phyloP scores from a whole-genome alignment of 1,140 invertebrate species.

The Ectropis grisescens region DNA sequence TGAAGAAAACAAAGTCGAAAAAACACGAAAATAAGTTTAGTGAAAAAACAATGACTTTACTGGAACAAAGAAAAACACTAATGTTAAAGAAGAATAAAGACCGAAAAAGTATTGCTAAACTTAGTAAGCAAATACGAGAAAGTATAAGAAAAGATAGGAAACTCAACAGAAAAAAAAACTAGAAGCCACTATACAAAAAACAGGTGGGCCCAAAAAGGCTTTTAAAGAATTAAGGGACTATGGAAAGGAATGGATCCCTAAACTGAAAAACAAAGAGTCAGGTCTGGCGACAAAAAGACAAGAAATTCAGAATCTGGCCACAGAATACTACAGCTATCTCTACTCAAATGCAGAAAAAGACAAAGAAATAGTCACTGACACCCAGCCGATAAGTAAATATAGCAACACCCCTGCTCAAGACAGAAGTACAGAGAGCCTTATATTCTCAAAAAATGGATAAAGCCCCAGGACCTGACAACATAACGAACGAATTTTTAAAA shows the following conservation, averaged over 20 bases:
- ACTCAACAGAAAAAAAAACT: conserved; percentile 1
- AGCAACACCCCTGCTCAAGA: conserved; percentile 4
- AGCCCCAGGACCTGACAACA: no score
- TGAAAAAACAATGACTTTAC: not conserved
- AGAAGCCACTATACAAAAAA: no score
- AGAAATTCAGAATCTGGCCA: conserved; percentile 7
- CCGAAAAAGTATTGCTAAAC: conserved; percentile 10
- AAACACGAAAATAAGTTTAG: no score
- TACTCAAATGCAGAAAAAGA: no score
- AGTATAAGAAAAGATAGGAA: conserved; percentile 10
- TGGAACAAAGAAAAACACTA: conserved; percentile 1
- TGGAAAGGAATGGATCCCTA: no score
- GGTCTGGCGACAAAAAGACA: conserved; percentile 2
- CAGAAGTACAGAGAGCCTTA: conserved; percentile 9
- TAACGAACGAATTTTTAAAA: conserved; percentile 7
- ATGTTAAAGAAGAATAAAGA: conserved; percentile 7
- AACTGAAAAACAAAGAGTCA: conserved; percentile 9
- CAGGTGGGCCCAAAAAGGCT: conserved; percentile 14
- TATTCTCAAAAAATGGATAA: conserved; percentile 11
- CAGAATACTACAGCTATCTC: conserved; percentile 12
- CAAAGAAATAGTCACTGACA: no score
- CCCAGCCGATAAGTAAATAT: no score
- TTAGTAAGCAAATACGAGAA: no score
- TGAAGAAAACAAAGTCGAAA: no score
- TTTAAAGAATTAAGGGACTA: no score